phyloP scores from a whole-genome alignment of 2,888 invertebrate genomes.

The Spilarctia lutea region DNA sequence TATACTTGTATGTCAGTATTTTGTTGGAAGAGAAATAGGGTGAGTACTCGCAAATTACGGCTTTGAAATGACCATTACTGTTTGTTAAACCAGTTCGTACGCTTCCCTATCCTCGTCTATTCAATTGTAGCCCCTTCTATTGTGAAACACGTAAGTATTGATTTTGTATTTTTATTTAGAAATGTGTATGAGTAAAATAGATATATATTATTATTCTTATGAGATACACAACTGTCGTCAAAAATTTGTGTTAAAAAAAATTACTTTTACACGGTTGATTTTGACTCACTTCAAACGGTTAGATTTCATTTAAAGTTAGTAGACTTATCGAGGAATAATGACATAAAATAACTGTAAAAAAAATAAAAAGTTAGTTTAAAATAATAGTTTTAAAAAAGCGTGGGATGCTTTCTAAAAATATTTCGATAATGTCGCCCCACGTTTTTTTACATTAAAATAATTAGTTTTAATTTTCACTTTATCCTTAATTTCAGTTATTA shows the following conservation, averaged over 20 bases:
- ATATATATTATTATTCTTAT: not conserved
- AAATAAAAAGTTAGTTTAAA: too few species aligned
- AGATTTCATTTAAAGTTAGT: too few species aligned
- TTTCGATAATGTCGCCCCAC: too few species aligned
- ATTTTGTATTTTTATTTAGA: constrained; percentile 6
- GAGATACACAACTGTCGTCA: not conserved
- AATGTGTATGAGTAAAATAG: not conserved
- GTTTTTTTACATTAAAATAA: too few species aligned
- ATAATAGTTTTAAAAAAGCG: too few species aligned
- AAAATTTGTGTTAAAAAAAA: not conserved
- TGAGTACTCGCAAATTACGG: constrained; percentile 47
- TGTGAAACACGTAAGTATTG: constrained; percentile 20
- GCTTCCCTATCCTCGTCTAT: constrained; percentile 17
- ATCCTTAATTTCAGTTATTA: too few species aligned
- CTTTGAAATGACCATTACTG: constrained; percentile 50
- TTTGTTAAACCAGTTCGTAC: constrained; percentile 38
- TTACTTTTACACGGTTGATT: too few species aligned
- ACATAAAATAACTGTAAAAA: too few species aligned
- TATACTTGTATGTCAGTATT: constrained; percentile 47
- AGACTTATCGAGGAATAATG: too few species aligned
- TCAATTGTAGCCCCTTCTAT: constrained; percentile 12
- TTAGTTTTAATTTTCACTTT: too few species aligned
- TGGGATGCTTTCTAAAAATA: too few species aligned
- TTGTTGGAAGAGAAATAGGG: constrained; percentile 57
- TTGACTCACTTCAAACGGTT: too few species aligned